phyloP scores from a whole-genome alignment of 2,797 vertebrate genomes.

The Ispidina lecontei region DNA sequence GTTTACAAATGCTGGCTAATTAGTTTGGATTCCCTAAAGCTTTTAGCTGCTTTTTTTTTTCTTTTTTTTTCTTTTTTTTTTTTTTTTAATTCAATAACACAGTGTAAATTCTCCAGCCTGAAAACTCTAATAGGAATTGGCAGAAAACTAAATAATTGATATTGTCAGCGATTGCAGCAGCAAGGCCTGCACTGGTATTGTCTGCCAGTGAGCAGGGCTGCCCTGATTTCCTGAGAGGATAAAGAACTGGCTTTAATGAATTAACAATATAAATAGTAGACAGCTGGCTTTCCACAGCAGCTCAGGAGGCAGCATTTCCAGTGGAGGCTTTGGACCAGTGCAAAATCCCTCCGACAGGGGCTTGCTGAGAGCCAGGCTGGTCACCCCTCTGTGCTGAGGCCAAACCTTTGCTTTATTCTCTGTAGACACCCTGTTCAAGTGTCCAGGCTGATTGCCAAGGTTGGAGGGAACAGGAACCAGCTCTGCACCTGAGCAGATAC shows the following conservation, averaged over 20 bases:
- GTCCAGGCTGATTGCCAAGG: background rate
- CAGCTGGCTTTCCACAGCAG: slow-evolving; percentile 75
- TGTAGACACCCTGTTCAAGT: background rate
- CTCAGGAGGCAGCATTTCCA: slow-evolving; percentile 54
- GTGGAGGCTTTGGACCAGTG: background rate
- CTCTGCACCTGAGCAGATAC: background rate
- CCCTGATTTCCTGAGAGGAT: slow-evolving; percentile 81
- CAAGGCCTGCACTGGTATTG: slow-evolving; percentile 67
- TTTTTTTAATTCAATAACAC: slow-evolving; percentile 83
- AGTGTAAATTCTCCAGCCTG: slow-evolving; percentile 80
- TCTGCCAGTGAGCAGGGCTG: slow-evolving; percentile 72
- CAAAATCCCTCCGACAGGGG: background rate
- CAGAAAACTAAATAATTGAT: slow-evolving; percentile 83
- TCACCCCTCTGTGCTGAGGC: background rate
- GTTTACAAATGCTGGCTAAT: slow-evolving; percentile 84
- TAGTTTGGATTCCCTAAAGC: slow-evolving; percentile 83
- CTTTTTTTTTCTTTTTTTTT: background rate
- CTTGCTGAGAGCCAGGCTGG: background rate
- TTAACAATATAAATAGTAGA: slow-evolving; percentile 76
- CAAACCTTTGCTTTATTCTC: background rate
- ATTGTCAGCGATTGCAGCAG: slow-evolving; percentile 75
- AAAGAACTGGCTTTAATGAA: slow-evolving; percentile 80
- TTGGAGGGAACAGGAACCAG: background rate
- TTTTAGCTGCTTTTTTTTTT: slow-evolving; percentile 80
- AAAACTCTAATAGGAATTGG: slow-evolving; percentile 81